These are phyloP conservation scores for Okamejei kenojei DNA, from an alignment of 2,797 vertebrate genomes.

Conservation along the genomic window DNA sequence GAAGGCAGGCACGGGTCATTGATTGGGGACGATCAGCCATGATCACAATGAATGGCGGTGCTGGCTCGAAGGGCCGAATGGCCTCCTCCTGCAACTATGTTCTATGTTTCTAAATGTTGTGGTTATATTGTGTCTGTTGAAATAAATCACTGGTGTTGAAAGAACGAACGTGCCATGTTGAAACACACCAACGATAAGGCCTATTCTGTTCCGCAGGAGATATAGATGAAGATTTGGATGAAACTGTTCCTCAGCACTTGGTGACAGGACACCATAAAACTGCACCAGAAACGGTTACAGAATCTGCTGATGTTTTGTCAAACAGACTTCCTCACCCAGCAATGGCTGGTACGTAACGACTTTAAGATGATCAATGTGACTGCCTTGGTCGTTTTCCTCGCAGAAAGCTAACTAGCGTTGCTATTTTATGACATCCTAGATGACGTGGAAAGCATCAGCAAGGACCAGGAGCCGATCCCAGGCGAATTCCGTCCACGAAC, in stretches of 20 bases:
- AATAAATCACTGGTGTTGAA: too few relatives aligned
- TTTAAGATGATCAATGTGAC: not conserved
- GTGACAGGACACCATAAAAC: slow-evolving; percentile 49
- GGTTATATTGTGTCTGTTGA: too few relatives aligned
- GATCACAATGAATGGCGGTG: too few relatives aligned
- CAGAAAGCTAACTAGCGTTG: slow-evolving; percentile 54
- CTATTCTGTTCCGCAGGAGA: not conserved
- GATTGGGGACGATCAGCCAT: too few relatives aligned
- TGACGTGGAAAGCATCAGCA: slow-evolving; percentile 49
- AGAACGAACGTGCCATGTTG: too few relatives aligned
- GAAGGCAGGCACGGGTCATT: too few relatives aligned
- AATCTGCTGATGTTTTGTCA: slow-evolving; percentile 32
- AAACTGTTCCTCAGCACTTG: slow-evolving; percentile 48
- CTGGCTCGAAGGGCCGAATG: too few relatives aligned
- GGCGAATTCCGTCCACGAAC: slow-evolving; percentile 48
- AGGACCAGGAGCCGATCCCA: slow-evolving; percentile 54
- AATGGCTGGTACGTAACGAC: slow-evolving; percentile 26
- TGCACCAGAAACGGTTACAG: slow-evolving; percentile 36
- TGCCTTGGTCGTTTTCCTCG: not conserved
- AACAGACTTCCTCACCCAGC: slow-evolving; percentile 41
- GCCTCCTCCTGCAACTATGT: too few relatives aligned
- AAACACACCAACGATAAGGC: too few relatives aligned
- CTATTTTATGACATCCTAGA: slow-evolving; percentile 45
- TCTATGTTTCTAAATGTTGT: too few relatives aligned
- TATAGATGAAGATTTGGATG: slow-evolving; percentile 61